A percentile compares a stretch with the other conserved stretches of the same genome.
These are phyloP conservation scores for Cetoscarus ocellatus DNA, from an alignment of 2,797 vertebrate species.

Conservation along the genomic window DNA sequence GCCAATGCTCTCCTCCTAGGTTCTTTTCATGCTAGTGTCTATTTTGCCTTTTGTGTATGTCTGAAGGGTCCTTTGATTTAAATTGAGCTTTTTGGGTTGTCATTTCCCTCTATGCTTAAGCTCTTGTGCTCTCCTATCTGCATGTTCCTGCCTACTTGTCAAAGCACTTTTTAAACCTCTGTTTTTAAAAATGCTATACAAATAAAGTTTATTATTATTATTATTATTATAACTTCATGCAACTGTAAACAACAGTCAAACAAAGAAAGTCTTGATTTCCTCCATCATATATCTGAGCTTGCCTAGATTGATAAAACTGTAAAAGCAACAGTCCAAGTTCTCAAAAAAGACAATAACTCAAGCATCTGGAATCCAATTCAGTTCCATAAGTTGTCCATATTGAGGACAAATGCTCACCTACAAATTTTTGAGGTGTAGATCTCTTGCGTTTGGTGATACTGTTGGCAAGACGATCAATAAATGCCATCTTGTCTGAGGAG, in stretches of 20 bases:
- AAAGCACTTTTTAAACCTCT: too few relatives aligned
- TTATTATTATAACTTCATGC: not conserved
- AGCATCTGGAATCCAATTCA: slow-evolving; percentile 20
- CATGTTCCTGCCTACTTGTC: too few relatives aligned
- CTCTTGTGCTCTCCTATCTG: too few relatives aligned
- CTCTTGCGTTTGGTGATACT: slow-evolving; percentile 98
- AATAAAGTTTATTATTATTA: too few relatives aligned
- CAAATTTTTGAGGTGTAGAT: slow-evolving; percentile 96
- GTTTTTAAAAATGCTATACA: too few relatives aligned
- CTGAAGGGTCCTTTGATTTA: too few relatives aligned
- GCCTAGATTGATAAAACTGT: slow-evolving; percentile 5
- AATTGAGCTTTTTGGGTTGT: too few relatives aligned
- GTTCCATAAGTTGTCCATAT: slow-evolving; percentile 54
- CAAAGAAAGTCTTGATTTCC: not conserved
- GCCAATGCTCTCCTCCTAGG: too few relatives aligned
- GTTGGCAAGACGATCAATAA: slow-evolving; percentile 95
- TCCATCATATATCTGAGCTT: slow-evolving; percentile 12
- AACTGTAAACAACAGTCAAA: not conserved
- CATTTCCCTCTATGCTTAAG: too few relatives aligned
- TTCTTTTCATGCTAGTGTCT: too few relatives aligned
- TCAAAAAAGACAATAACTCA: slow-evolving; percentile 9
- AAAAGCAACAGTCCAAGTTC: not conserved
- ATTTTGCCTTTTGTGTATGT: too few relatives aligned
- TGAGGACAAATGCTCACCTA: slow-evolving; percentile 86
- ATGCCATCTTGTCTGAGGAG: slow-evolving; percentile 92